phyloP scores from a whole-genome alignment of 1,140 invertebrate species.

The Bombyx mandarina region DNA sequence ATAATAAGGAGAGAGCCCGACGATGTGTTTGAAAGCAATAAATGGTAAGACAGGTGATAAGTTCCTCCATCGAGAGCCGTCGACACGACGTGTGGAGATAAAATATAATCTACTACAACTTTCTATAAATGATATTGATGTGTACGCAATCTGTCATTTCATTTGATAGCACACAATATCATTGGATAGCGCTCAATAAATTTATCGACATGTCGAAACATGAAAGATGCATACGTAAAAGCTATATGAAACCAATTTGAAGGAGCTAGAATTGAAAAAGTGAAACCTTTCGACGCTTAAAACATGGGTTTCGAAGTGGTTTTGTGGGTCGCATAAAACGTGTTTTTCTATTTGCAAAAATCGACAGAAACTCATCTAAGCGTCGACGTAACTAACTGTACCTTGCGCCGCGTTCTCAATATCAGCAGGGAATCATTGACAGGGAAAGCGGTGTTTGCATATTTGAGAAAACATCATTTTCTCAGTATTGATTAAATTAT shows the following conservation, averaged over 20 bases:
- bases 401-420: constrained; percentile 25
- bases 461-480: no score
- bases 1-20: constrained; percentile 50
- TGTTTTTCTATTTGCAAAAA: constrained; percentile 29
- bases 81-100: constrained; percentile 29
- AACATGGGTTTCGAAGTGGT: constrained; percentile 17
- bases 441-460: constrained; percentile 23
- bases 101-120: constrained; percentile 41
- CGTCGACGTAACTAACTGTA: constrained; percentile 29
- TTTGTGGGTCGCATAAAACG: constrained; percentile 23
- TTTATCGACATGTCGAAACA: background rate
- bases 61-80: constrained; percentile 26
- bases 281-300: constrained; percentile 10
- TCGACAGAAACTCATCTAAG: constrained; percentile 19
- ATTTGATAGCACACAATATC: background rate
- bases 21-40: constrained; percentile 22
- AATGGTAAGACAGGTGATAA: constrained; percentile 43
- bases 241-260: background rate
- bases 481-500: no score
- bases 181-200: background rate
- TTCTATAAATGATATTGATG: constrained; percentile 43
- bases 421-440: constrained; percentile 5
- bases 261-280: background rate
- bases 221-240: background rate
- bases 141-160: background rate